A percentile compares a stretch with the other conserved stretches of the same genome.
Conservation (phyloP, 2,797 vertebrate species). For the Cuniculus paca region DNA sequence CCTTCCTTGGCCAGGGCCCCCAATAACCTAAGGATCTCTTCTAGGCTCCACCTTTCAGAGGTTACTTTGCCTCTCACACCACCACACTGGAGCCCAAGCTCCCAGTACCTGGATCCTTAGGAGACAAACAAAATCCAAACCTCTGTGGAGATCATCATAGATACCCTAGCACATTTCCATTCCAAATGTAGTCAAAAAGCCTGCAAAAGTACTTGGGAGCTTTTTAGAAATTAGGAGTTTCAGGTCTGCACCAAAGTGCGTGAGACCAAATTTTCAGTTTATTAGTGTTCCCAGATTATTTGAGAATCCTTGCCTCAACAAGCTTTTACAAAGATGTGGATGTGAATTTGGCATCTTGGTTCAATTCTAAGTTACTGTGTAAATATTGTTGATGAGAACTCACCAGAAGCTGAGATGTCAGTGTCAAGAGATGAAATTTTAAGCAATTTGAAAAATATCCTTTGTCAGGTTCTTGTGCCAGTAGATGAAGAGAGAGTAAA, state of each 20-base stretch:
- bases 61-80: background rate
- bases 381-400: background rate
- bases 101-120: background rate
- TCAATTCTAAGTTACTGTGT: background rate
- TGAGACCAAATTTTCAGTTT: background rate
- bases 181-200: background rate
- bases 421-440: background rate
- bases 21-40: background rate
- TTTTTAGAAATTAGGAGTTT: background rate
- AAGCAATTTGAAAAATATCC: background rate
- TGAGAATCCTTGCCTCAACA: background rate
- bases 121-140: background rate
- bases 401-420: background rate
- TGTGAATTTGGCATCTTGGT: too few relatives aligned
- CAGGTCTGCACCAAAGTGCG: background rate
- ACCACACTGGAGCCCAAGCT: too few relatives aligned
- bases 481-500: background rate
- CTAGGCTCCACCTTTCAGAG: background rate
- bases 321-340: background rate
- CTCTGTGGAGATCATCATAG: background rate
- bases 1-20: background rate
- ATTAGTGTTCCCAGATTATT: background rate
- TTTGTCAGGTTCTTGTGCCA: background rate
- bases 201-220: too few relatives aligned
- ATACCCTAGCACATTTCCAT: background rate